Conservation (phyloP, 1,140 invertebrate species). For the Achatina immaculata region DNA sequence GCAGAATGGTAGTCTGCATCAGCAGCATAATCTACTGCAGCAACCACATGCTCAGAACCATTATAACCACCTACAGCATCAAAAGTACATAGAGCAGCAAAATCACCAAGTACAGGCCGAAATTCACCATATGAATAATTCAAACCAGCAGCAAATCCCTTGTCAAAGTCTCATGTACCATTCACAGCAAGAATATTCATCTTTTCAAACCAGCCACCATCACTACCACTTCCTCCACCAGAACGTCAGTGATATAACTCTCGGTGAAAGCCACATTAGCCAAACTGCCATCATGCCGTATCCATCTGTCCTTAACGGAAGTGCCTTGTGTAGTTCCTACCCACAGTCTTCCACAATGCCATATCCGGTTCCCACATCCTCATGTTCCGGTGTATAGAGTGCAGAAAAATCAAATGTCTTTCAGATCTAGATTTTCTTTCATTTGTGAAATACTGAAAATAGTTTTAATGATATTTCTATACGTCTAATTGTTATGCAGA, state of each 20-base stretch:
- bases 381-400: neutral
- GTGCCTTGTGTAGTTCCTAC: neutral
- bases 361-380: neutral
- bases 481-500: too few relatives aligned
- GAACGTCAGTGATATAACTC: neutral
- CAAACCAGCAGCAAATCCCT: neutral
- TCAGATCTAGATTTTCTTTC: neutral
- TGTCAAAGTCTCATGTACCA: neutral
- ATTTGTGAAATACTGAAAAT: too few relatives aligned
- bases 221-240: neutral
- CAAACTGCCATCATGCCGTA: neutral
- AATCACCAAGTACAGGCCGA: neutral
- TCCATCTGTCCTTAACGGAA: neutral
- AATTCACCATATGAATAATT: neutral
- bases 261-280: neutral
- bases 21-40: neutral
- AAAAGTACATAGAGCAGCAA: neutral
- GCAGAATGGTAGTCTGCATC: neutral
- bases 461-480: too few relatives aligned
- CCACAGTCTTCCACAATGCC: neutral
- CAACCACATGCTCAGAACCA: neutral
- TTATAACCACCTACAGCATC: neutral
- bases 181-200: neutral
- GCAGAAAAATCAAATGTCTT: neutral
- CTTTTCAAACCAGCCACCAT: neutral